Evolutionary conservation across 2,888 invertebrate species (phyloP), one percentile per base, ranked within the genome.

Genomic region (Sicus ferrugineus): DNA sequence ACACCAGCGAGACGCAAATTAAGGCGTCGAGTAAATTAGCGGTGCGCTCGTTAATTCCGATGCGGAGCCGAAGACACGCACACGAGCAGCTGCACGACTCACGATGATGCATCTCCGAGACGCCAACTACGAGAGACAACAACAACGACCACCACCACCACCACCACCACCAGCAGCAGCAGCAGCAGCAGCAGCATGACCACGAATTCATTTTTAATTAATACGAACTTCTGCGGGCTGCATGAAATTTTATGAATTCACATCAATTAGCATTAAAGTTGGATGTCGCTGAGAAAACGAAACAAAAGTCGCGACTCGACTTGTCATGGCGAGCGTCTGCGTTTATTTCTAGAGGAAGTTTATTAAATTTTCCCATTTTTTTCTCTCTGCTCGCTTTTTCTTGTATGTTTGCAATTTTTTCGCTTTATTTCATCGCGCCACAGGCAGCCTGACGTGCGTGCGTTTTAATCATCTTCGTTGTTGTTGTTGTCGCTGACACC

Each of bases 351-450:
- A 42, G 3, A 42, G 19, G 30, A 48, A 69, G 48, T 46, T 62
- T 28, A 31, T 56, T 30, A 42, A 42, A 30, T 52, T 59, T 38
- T 30, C 16, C 16, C n/a, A n/a, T 28, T 31, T 16, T 30, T 31
- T 23, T 64, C 19, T 66, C 19, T 19, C 3, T 52, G 7, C 50
- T 52, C 14, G 52, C 30, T 14, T 50, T 19, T 30, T 42, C 56
- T n/a, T 34, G n/a, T 31, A 11, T 58, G 6, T 46, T 48, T 42
- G n/a, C 6, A 3, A 21, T 7, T 59, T 14, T 30, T 58, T 26
- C n/a, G 3, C 19, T 52, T 52, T 23, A 74, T 75, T 73, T 77
- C 75, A 78, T 80, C 78, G 79, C 81, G 80, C 79, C 79, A 82
- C 6, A 48, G 56, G 19, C 28, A 46, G 42, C 23, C 7, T 14